These are phyloP conservation scores for Poecilia velifera DNA, from an alignment of 2,797 vertebrate species.

Conservation along the genomic window DNA sequence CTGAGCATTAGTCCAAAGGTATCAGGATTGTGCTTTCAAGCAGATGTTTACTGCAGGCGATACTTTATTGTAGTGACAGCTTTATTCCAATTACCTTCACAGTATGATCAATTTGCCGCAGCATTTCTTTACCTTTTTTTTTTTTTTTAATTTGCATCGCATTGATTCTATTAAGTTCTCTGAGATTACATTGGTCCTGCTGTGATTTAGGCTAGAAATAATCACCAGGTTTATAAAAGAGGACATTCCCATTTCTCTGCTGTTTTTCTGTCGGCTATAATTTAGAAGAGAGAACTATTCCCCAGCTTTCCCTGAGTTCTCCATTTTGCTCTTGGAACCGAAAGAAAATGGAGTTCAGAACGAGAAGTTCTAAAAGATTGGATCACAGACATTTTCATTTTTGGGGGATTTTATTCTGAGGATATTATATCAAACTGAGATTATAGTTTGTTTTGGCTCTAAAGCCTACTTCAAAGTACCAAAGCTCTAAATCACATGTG, in stretches of 20 bases:
- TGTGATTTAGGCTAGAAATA: not conserved
- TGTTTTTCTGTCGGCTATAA: conserved; percentile 9
- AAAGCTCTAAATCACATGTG: conserved; percentile 32
- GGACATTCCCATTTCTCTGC: conserved; percentile 6
- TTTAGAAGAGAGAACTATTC: not conserved
- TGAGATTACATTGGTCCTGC: conserved; percentile 13
- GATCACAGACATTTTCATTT: conserved; percentile 49
- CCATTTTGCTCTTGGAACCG: conserved; percentile 24
- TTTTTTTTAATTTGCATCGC: conserved; percentile 1
- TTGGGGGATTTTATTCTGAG: conserved; percentile 40
- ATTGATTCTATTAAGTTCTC: conserved; percentile 20
- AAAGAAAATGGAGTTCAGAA: conserved; percentile 15
- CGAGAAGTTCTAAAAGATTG: conserved; percentile 40
- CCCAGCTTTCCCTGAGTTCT: conserved; percentile 6
- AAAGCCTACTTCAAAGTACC: conserved; percentile 42
- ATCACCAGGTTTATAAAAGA: conserved; percentile 6
- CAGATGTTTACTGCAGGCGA: conserved; percentile 42
- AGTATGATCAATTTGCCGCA: conserved; percentile 24
- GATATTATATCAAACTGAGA: conserved; percentile 46
- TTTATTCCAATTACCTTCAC: conserved; percentile 61
- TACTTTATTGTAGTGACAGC: conserved; percentile 43
- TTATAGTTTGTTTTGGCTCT: conserved; percentile 50
- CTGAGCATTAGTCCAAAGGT: conserved; percentile 39
- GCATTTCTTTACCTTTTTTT: conserved; percentile 20
- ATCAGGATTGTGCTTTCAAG: conserved; percentile 18